Conservation (phyloP, 2,888 invertebrate species). For the Noctua janthina region DNA sequence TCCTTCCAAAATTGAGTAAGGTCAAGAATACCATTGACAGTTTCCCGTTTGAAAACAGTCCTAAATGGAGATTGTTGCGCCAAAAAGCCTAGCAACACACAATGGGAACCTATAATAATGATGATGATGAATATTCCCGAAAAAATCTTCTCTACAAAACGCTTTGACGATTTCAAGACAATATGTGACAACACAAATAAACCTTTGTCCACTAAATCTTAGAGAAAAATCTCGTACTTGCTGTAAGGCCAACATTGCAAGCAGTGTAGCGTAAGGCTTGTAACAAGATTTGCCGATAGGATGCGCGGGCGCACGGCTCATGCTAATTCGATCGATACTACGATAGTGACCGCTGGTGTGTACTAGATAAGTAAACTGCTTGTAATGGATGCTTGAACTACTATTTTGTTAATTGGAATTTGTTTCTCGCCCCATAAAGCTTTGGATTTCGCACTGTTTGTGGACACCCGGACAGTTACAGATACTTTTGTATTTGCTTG, state of each 20-base stretch:
- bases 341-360: slow-evolving; percentile 68
- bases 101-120: not conserved
- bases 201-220: slow-evolving; percentile 35
- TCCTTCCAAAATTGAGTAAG: slow-evolving; percentile 25
- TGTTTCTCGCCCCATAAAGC: not conserved
- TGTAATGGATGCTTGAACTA: slow-evolving; percentile 58
- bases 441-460: not conserved
- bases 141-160: slow-evolving; percentile 1
- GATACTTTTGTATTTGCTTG: not conserved
- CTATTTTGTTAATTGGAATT: slow-evolving; percentile 42
- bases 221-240: slow-evolving; percentile 57
- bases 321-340: slow-evolving; percentile 80
- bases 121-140: not conserved
- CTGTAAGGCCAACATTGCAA: slow-evolving; percentile 58
- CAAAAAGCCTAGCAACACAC: not conserved
- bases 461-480: not conserved
- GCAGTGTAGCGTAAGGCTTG: slow-evolving; percentile 46
- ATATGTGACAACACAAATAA: slow-evolving; percentile 14
- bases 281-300: slow-evolving; percentile 73
- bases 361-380: slow-evolving; percentile 57
- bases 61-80: not conserved
- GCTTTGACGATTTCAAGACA: slow-evolving; percentile 13
- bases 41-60: slow-evolving; percentile 9
- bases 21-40: slow-evolving; percentile 1
- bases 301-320: slow-evolving; percentile 71